Evolutionary conservation across 2,888 invertebrate species (phyloP).

Genomic region (Phania funesta): DNA sequence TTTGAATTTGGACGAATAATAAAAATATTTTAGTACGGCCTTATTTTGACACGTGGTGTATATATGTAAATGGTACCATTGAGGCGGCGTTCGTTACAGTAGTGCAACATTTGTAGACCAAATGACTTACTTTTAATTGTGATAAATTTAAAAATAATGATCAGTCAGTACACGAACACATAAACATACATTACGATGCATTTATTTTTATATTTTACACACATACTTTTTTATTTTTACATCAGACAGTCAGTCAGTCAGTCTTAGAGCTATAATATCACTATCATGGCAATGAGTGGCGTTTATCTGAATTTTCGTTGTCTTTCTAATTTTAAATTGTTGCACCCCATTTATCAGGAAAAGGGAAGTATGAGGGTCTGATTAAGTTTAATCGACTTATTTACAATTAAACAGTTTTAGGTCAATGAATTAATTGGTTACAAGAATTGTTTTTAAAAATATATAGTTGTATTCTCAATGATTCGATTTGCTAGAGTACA

Average conservation of each 20-base stretch:
- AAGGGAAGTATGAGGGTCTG: neutral
- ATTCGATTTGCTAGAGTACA: neutral
- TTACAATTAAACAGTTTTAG: conserved; percentile 64
- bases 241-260: conserved; percentile 1
- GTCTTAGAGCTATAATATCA: neutral
- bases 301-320: conserved; percentile 14
- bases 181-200: neutral
- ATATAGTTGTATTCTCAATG: conserved; percentile 25
- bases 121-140: conserved; percentile 58
- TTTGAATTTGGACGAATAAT: no score
- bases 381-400: conserved; percentile 54
- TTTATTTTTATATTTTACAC: neutral
- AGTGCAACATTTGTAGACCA: conserved; percentile 16
- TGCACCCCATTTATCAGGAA: neutral
- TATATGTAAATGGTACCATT: neutral
- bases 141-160: conserved; percentile 52
- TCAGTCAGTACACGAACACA: conserved; percentile 6
- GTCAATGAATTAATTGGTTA: conserved; percentile 66
- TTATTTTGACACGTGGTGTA: neutral
- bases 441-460: conserved; percentile 47
- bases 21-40: no score
- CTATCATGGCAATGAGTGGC: conserved; percentile 34
- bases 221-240: conserved; percentile 3
- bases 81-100: neutral
- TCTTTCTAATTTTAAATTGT: conserved; percentile 20